Evolutionary conservation across 2,888 invertebrate genomes (phyloP), one percentile per base, ranked within the genome.

Genomic region (Drosophila kuntzei): DNA sequence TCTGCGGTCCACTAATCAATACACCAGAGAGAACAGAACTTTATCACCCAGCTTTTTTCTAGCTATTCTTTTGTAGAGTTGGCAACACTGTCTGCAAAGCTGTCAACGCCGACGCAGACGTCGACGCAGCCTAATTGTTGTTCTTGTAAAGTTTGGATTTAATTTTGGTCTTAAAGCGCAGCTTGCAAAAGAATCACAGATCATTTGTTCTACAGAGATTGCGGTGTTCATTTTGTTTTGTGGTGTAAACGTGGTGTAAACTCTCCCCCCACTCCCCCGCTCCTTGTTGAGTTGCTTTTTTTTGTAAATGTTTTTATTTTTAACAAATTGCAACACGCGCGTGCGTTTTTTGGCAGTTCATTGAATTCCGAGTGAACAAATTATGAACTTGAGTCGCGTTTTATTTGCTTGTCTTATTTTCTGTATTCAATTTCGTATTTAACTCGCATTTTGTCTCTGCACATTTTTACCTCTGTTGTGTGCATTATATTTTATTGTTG

Each of bases 181-280:
- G 74, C 53, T 74, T 77, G 64, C 68, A 75, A 29, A 47, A 44
- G 54, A 54, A 55, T 62, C 51, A 37, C 47, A 60, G 71, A 71
- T 69, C 69, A 76, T 77, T 80, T 79, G 60, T 77, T 68, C 77
- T 71, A 46, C 32, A 70, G 60, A 60, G 68, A 66, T 66, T 70
- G 75, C 69, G 58, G 62, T 70, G 59, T 57, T 60, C 62, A 57
- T 59, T 64, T 60, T 64, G 59, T 59, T 64, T 60, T 64, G 39
- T 57, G 51, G n/a, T 27, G 39, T 34, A 59, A 67, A 71, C 75
- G 73, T 60, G 76, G 44, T 51, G 14, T 39, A 12, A n/a, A n/a
- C n/a, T n/a, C 5, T n/a, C 5, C 34, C 27, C 50, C 8, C 20
- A 22, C 18, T 9, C 2, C 27, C 27, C 27, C 27, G 7, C 0